Conservation (phyloP, 1,140 invertebrate species). For the Brachionus koreanus region DNA sequence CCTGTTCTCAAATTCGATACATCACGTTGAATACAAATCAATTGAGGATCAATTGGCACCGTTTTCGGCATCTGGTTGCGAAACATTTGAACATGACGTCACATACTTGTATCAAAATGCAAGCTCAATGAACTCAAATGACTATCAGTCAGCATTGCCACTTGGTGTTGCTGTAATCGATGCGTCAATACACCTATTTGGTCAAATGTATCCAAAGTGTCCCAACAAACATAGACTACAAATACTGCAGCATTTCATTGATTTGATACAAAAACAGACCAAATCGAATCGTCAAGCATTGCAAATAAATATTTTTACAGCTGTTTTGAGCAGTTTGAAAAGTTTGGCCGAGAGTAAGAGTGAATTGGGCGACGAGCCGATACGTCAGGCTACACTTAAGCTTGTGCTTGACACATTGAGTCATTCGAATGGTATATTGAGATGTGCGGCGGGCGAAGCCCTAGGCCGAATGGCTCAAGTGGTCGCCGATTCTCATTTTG, state of each 20-base stretch:
- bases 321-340: slow-evolving; percentile 80
- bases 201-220: slow-evolving; percentile 84
- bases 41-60: slow-evolving; percentile 94
- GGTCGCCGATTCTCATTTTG: slow-evolving; percentile 66
- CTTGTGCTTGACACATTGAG: slow-evolving; percentile 73
- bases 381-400: slow-evolving; percentile 76
- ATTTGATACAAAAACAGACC: slow-evolving; percentile 75
- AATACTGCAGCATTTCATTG: slow-evolving; percentile 91
- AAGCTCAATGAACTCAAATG: neutral
- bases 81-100: slow-evolving; percentile 89
- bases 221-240: slow-evolving; percentile 90
- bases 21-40: slow-evolving; percentile 89
- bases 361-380: slow-evolving; percentile 79
- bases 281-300: slow-evolving; percentile 86
- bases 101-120: slow-evolving; percentile 74
- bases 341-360: slow-evolving; percentile 78
- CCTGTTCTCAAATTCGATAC: slow-evolving; percentile 71
- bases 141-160: slow-evolving; percentile 66
- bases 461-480: slow-evolving; percentile 83
- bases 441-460: slow-evolving; percentile 81
- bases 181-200: slow-evolving; percentile 84
- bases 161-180: slow-evolving; percentile 95
- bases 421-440: slow-evolving; percentile 75
- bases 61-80: slow-evolving; percentile 85
- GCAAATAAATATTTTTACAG: slow-evolving; percentile 93